Evolutionary conservation across 2,888 invertebrate genomes (phyloP).

Genomic region (Flabesymbios commensalis): DNA sequence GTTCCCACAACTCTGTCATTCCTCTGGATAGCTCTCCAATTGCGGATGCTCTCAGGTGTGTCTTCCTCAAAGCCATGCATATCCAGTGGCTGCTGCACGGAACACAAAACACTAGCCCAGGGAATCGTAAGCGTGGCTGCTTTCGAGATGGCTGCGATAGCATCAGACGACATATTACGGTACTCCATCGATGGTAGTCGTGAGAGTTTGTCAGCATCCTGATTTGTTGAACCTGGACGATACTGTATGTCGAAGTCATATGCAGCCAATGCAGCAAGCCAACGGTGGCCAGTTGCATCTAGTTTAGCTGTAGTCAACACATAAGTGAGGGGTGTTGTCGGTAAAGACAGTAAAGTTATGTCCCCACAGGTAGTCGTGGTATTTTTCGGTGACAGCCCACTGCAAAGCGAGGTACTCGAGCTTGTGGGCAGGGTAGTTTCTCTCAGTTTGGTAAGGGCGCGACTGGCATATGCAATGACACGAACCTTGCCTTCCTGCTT

Average conservation of each 20-base stretch:
- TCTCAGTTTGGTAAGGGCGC: conserved; percentile 22
- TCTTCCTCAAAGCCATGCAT: too few relatives aligned
- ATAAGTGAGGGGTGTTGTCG: conserved; percentile 32
- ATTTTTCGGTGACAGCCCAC: conserved; percentile 19
- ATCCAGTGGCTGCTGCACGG: too few relatives aligned
- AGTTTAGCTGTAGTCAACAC: conserved; percentile 20
- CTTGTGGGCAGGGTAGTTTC: conserved; percentile 23
- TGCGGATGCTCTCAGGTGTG: too few relatives aligned
- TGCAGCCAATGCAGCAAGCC: conserved; percentile 20
- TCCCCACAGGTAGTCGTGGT: conserved; percentile 28
- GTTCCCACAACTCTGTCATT: too few relatives aligned
- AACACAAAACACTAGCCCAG: too few relatives aligned
- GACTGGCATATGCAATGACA: conserved; percentile 28
- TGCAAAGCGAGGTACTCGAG: conserved; percentile 30
- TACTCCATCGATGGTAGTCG: not conserved
- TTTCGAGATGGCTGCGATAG: too few relatives aligned
- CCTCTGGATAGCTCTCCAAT: too few relatives aligned
- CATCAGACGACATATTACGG: too few relatives aligned
- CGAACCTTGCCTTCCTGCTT: conserved; percentile 17
- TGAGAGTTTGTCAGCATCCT: conserved; percentile 20
- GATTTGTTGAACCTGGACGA: conserved; percentile 17
- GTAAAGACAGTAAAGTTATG: conserved; percentile 11
- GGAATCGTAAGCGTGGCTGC: too few relatives aligned
- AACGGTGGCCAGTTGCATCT: conserved; percentile 25
- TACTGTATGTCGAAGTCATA: conserved; percentile 22